A percentile compares a stretch with the other conserved stretches of the same genome.
Conservation (phyloP, 2,888 invertebrate species). For the Aproaerema taeniolella region DNA sequence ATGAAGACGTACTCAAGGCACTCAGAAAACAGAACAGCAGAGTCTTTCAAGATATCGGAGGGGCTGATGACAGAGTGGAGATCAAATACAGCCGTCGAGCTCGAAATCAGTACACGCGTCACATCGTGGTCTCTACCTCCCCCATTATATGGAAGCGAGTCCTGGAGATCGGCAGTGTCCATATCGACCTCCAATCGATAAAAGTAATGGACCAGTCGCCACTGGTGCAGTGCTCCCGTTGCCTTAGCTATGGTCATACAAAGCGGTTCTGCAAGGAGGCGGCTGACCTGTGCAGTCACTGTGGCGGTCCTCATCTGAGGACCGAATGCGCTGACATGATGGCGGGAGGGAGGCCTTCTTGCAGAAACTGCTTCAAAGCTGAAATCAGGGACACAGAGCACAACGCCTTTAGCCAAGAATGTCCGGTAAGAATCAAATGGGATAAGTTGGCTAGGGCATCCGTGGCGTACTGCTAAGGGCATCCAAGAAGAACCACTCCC, state of each 20-base stretch:
- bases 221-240: constrained; percentile 2
- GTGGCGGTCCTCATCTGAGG: neutral
- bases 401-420: constrained; percentile 16
- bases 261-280: neutral
- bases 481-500: neutral
- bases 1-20: neutral
- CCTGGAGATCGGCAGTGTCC: neutral
- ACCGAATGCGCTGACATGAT: neutral
- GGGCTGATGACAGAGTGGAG: neutral
- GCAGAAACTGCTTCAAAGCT: constrained; percentile 14
- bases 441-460: constrained; percentile 13
- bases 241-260: constrained; percentile 3
- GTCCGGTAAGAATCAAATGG: constrained; percentile 12
- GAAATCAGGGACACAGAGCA: constrained; percentile 1
- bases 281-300: constrained; percentile 2
- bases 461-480: constrained; percentile 16
- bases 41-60: neutral
- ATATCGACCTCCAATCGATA: neutral
- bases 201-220: neutral
- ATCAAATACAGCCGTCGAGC: neutral
- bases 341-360: neutral
- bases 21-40: neutral
- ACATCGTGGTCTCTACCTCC: neutral
- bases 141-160: neutral
- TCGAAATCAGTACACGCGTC: neutral